phyloP scores from a whole-genome alignment of 2,113 vertebrate genomes.

The Daboia siamensis region DNA sequence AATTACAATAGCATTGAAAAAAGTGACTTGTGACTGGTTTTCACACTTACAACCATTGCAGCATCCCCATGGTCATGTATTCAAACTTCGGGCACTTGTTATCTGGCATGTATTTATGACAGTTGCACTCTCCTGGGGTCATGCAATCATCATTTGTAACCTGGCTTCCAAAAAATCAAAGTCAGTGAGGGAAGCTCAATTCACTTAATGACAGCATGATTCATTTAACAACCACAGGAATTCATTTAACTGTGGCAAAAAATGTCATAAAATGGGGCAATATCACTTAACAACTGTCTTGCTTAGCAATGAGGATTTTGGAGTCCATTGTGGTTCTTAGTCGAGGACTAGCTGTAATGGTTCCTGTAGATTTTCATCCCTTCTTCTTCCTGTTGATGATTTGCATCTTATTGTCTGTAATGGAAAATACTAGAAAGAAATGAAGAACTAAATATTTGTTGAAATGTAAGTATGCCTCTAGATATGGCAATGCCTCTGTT shows the following conservation, averaged over 20 bases:
- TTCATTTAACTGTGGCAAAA: background rate
- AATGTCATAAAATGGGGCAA: too few species aligned
- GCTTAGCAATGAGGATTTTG: background rate
- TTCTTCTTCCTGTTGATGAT: background rate
- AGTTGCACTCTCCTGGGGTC: background rate
- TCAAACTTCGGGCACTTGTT: background rate
- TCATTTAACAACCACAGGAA: background rate
- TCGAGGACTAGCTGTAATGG: background rate
- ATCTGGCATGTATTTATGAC: background rate
- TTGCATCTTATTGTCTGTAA: background rate
- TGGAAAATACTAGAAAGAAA: background rate
- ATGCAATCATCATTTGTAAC: background rate
- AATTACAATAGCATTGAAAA: background rate
- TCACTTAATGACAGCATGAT: background rate
- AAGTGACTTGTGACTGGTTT: background rate
- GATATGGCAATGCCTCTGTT: too few species aligned
- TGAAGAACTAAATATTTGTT: background rate
- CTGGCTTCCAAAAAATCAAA: background rate
- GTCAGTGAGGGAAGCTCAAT: background rate
- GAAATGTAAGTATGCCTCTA: background rate
- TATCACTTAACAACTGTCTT: background rate
- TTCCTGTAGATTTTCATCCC: background rate
- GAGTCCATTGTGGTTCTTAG: background rate
- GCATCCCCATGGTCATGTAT: background rate
- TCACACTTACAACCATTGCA: background rate